Evolutionary conservation across 1,140 invertebrate species (phyloP).

Genomic region (Cydia fagiglandana): DNA sequence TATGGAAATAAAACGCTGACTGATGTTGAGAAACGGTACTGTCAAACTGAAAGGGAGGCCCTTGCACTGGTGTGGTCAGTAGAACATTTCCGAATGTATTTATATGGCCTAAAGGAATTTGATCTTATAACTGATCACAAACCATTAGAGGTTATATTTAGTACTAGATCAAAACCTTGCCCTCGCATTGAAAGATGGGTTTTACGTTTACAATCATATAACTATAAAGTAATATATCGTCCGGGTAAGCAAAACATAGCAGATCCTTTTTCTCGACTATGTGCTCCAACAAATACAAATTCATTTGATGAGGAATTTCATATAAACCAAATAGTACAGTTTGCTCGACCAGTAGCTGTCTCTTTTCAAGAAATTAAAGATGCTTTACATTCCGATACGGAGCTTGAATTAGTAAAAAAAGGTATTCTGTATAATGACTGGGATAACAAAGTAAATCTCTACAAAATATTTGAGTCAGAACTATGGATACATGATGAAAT

Average conservation of each 20-base stretch:
- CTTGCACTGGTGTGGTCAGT: slow-evolving; percentile 53
- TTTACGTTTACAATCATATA: slow-evolving; percentile 38
- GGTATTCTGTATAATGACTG: neutral
- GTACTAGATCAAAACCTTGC: slow-evolving; percentile 40
- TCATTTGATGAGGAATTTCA: slow-evolving; percentile 2
- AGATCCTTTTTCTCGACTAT: slow-evolving; percentile 56
- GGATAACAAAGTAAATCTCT: neutral
- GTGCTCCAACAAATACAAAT: neutral
- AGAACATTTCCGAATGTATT: slow-evolving; percentile 46
- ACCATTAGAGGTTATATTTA: slow-evolving; percentile 39
- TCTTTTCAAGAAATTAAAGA: neutral
- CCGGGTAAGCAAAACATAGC: slow-evolving; percentile 63
- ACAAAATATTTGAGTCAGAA: slow-evolving; percentile 7
- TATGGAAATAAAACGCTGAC: slow-evolving; percentile 29
- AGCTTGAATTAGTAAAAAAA: neutral
- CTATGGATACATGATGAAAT: neutral
- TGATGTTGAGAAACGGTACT: slow-evolving; percentile 62
- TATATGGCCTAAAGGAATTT: slow-evolving; percentile 54
- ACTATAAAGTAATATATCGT: slow-evolving; percentile 55
- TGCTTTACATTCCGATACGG: neutral
- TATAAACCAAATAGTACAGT: neutral
- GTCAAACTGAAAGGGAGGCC: slow-evolving; percentile 69
- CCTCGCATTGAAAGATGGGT: slow-evolving; percentile 42
- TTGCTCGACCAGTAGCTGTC: neutral
- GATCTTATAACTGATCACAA: slow-evolving; percentile 66